Evolutionary conservation across 1,140 invertebrate genomes (phyloP).

Genomic region (Neodiprion fabricii): DNA sequence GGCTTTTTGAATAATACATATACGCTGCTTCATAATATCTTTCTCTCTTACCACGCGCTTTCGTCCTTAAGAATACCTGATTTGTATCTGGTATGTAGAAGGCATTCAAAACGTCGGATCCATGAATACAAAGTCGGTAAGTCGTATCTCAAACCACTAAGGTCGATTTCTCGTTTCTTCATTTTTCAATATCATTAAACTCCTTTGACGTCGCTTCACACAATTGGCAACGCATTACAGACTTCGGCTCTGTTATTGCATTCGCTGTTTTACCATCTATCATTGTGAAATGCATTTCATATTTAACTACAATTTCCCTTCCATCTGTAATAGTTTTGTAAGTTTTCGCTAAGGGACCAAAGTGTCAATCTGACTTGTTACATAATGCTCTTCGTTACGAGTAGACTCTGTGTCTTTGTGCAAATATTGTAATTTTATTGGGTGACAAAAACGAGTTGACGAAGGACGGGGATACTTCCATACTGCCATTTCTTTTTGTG

Average conservation of each 20-base stretch:
- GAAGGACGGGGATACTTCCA: neutral
- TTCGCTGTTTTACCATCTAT: slow-evolving; percentile 30
- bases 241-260: slow-evolving; percentile 19
- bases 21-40: slow-evolving; percentile 18
- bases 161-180: slow-evolving; percentile 23
- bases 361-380: neutral
- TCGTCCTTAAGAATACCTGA: slow-evolving; percentile 9
- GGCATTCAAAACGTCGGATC: neutral
- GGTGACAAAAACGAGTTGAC: neutral
- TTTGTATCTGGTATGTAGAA: slow-evolving; percentile 6
- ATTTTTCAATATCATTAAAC: slow-evolving; percentile 25
- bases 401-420: neutral
- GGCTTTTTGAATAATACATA: slow-evolving; percentile 21
- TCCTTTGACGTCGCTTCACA: slow-evolving; percentile 26
- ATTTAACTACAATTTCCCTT: slow-evolving; percentile 6
- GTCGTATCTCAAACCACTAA: slow-evolving; percentile 23
- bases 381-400: slow-evolving; percentile 8
- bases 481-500: neutral
- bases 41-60: slow-evolving; percentile 21
- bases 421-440: no score
- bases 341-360: neutral
- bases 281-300: slow-evolving; percentile 27
- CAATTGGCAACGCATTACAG: slow-evolving; percentile 24
- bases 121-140: slow-evolving; percentile 18
- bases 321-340: slow-evolving; percentile 20